Percentiles rank a stretch among this genome's conserved stretches.
These are phyloP conservation scores for Oncorhynchus mykiss DNA, from an alignment of 2,113 vertebrate genomes.

Conservation along the genomic window DNA sequence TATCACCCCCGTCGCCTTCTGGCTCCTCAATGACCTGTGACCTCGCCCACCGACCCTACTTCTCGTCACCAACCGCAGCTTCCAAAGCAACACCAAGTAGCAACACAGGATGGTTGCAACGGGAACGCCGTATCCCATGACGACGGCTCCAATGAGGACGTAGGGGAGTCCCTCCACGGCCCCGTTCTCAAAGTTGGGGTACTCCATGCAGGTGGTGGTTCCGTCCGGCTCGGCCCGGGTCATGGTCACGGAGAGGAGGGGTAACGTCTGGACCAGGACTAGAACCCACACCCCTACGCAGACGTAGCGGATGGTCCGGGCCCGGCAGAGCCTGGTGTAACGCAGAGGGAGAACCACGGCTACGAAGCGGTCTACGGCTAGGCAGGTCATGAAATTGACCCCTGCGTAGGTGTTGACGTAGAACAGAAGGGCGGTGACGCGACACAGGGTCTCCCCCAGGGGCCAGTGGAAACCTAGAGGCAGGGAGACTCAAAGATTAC, in stretches of 20 bases:
- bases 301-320: constrained; percentile 81
- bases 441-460: constrained; percentile 81
- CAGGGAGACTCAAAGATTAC: constrained; percentile 56
- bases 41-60: constrained; percentile 78
- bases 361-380: constrained; percentile 91
- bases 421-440: constrained; percentile 82
- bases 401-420: constrained; percentile 95
- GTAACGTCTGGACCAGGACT: constrained; percentile 89
- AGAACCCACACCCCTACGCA: constrained; percentile 85
- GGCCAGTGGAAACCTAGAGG: constrained; percentile 91
- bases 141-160: constrained; percentile 86
- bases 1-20: constrained; percentile 91
- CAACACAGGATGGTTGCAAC: constrained; percentile 84
- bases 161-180: constrained; percentile 68
- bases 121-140: constrained; percentile 85
- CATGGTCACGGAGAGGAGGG: constrained; percentile 81
- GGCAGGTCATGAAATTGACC: constrained; percentile 96
- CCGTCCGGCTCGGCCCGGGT: constrained; percentile 60
- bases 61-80: constrained; percentile 84
- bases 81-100: constrained; percentile 87
- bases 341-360: constrained; percentile 90
- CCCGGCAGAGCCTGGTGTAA: constrained; percentile 80
- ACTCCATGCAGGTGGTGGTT: constrained; percentile 91
- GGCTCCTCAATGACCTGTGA: constrained; percentile 88
- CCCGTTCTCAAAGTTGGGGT: constrained; percentile 87